Base-by-base conservation (phyloP, 2,797 vertebrate genomes). In the Discoglossus pictus region DNA sequence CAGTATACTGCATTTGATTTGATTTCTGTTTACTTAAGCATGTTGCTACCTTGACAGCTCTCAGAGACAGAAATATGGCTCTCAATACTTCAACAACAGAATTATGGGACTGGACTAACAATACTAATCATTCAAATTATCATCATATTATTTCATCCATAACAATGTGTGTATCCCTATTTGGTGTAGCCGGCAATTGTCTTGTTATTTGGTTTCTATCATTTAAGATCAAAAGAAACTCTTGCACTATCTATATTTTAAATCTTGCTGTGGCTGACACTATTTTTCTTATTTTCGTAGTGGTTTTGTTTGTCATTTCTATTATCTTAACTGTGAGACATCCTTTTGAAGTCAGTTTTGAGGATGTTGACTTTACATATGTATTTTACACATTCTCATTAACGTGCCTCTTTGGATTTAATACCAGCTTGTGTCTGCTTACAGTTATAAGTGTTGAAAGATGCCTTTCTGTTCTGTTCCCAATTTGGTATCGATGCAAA, bases 181-280 rank as follows among this genome's bases (percentile, higher is more conserved):
- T 89, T 76, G 88, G 86, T 55, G 79, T 88, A 44, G 75, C 81
- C 61, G 86, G 86, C 52, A 87, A 89, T 2, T 81, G 82, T 40
- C 59, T 87, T 67, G 86, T 89, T 52, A 85, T 88, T 61, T 88
- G 86, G 86, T 87, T 85, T 77, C 87, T 89, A 59, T 88, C 84
- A 75, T 88, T 87, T 75, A 85, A 84, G 75, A 83, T 89, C 79
- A 80, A 83, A 54, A 83, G 80, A 60, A 87, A 85, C 2, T 81
- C 84, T 62, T 89, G 86, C 72, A 85, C 87, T 0, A 83, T 83
- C 38, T 89, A 88, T 62, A 87, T 89, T 75, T 82, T 82, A 40
- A 86, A 89, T 73, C 61, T 89, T 77, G 85, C 85, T 11, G 16
- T 86, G 7, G 87, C 86, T 0, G 87, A 89, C 59, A 72, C 80